Percentiles rank a stretch among this genome's conserved stretches.
phyloP scores from a whole-genome alignment of 2,797 vertebrate species.

The Rhinella marina region DNA sequence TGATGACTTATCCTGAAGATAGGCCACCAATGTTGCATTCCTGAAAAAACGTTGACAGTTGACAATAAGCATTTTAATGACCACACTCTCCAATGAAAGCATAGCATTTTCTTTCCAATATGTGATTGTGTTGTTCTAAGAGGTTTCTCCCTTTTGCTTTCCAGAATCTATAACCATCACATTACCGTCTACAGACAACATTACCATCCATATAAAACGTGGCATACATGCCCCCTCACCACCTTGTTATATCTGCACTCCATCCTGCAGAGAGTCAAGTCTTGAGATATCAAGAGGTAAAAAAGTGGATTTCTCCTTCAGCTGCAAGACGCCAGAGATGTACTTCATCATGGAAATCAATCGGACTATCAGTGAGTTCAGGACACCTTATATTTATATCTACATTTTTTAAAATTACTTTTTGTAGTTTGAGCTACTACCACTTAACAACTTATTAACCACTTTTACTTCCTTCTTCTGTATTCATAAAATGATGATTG shows the following conservation, averaged over 20 bases:
- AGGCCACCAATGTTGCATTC: too few relatives aligned
- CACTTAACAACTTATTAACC: too few relatives aligned
- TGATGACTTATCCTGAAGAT: too few relatives aligned
- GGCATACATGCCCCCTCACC: rapidly evolving
- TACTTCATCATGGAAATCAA: constrained; percentile 70
- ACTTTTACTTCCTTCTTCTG: too few relatives aligned
- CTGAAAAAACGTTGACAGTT: too few relatives aligned
- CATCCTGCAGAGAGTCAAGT: neutral
- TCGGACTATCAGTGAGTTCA: constrained; percentile 73
- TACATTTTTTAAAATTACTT: neutral
- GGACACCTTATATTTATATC: neutral
- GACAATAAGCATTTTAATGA: too few relatives aligned
- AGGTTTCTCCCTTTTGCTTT: neutral
- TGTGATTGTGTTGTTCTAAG: neutral
- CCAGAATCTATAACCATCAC: constrained; percentile 66
- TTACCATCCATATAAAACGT: constrained; percentile 65
- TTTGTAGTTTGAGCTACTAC: too few relatives aligned
- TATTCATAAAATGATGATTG: too few relatives aligned
- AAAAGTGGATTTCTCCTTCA: constrained; percentile 65
- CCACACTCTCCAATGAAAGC: too few relatives aligned
- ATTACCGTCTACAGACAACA: constrained; percentile 58
- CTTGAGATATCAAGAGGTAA: constrained; percentile 68
- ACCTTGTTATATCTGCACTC: constrained; percentile 56
- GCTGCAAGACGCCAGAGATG: constrained; percentile 70
- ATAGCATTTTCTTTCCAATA: neutral